Conservation (phyloP, 2,888 invertebrate genomes). For the Protonemura montana region DNA sequence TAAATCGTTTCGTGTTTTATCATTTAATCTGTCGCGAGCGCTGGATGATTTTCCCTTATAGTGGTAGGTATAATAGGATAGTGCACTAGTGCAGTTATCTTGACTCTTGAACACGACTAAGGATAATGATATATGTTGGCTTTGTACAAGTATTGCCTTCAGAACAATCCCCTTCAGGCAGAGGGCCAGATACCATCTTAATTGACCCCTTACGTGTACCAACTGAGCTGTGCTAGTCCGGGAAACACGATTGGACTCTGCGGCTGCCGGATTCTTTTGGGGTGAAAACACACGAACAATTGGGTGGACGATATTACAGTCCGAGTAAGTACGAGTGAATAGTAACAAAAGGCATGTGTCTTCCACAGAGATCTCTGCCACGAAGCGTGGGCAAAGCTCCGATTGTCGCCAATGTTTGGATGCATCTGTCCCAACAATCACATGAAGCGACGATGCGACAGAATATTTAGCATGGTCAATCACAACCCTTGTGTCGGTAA, state of each 20-base stretch:
- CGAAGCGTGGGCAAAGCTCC: conserved; percentile 86
- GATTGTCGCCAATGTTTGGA: conserved; percentile 88
- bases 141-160: conserved; percentile 32
- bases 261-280: conserved; percentile 2
- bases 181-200: conserved; percentile 47
- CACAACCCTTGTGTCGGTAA: conserved; percentile 95
- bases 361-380: conserved; percentile 80
- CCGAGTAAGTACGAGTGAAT: background rate
- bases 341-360: background rate
- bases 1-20: background rate
- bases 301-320: background rate
- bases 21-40: background rate
- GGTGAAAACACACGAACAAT: conserved; percentile 30
- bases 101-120: background rate
- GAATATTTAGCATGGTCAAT: conserved; percentile 88
- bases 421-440: conserved; percentile 92
- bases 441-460: conserved; percentile 86
- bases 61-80: background rate
- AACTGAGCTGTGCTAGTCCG: background rate
- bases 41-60: background rate
- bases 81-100: background rate
- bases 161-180: conserved; percentile 47
- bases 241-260: background rate
- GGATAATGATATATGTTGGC: conserved; percentile 48
- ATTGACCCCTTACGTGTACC: conserved; percentile 49